phyloP scores from a whole-genome alignment of 2,797 vertebrate species.

The Argyrosomus regius region DNA sequence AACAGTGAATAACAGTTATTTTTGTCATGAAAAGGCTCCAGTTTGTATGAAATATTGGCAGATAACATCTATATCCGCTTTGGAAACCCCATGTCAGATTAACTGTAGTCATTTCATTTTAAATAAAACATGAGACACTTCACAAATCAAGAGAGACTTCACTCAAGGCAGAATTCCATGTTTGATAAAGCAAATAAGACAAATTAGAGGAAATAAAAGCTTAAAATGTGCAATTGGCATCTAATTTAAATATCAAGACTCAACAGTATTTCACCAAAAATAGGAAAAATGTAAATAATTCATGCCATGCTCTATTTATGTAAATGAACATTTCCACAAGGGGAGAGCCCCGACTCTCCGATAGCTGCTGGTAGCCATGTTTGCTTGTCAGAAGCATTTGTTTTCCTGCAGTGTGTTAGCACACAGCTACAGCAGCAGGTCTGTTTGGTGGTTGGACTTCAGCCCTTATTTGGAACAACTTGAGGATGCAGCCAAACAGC shows the following conservation, averaged over 20 bases:
- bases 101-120: neutral
- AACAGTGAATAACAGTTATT: neutral
- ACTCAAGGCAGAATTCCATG: neutral
- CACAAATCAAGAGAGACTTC: neutral
- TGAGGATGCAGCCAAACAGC: constrained; percentile 41
- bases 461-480: constrained; percentile 32
- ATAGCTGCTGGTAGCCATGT: constrained; percentile 58
- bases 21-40: neutral
- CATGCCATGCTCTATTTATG: constrained; percentile 15
- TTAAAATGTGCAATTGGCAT: constrained; percentile 7
- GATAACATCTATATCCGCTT: neutral
- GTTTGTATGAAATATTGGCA: neutral
- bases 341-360: constrained; percentile 3
- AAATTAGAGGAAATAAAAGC: neutral
- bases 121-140: neutral
- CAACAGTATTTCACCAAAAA: constrained; percentile 8
- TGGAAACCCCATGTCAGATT: neutral
- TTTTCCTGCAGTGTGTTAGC: constrained; percentile 42
- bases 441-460: constrained; percentile 41
- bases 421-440: constrained; percentile 44
- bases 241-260: constrained; percentile 6
- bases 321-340: constrained; percentile 22
- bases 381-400: constrained; percentile 54
- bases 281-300: constrained; percentile 22
- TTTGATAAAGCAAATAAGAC: neutral